Evolutionary conservation across 1,140 invertebrate species (phyloP), one percentile per base, ranked within the genome.

Genomic region (Scaptomyza montana): DNA sequence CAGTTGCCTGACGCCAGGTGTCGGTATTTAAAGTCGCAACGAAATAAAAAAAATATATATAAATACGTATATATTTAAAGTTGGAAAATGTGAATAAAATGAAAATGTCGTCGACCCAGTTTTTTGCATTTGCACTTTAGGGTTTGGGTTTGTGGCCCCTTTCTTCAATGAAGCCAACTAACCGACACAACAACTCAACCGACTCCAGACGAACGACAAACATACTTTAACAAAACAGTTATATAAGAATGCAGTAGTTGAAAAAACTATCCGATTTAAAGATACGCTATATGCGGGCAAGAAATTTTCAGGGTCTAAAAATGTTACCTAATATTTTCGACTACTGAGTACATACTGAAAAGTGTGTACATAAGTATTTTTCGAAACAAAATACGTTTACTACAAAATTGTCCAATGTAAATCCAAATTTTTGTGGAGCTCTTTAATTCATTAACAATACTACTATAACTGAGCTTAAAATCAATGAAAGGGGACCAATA

Each of bases 91-190:
- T 36, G 55, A n/a, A 25, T 39, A 74, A 43, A 43, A 43, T 43
- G 41, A 43, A 62, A 47, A 66, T 45, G 74, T 50, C 50, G 54
- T 59, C 82, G 82, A 86, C 82, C 84, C 84, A 87, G 72, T 76
- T 59, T 84, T 79, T 84, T 84, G 46, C 69, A 55, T 43, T 62
- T 61, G 55, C 76, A 85, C 78, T 36, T 36, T 78, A 50, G 59
- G 60, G 78, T 50, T 62, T 45, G 33, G 39, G 16, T 30, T 21
- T 49, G 39, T n/a, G 39, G 39, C 39, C 39, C 39, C 33, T 36
- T 36, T 36, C 33, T 74, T 81, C 56, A 84, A 74, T 77, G 77
- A 71, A 72, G 74, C 68, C 67, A 79, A 84, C 74, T 74, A 73
- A 82, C 67, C 75, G 73, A 60, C 61, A 51, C 50, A 68, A 43